phyloP scores from a whole-genome alignment of 2,113 vertebrate species.

The Galeopterus variegatus region DNA sequence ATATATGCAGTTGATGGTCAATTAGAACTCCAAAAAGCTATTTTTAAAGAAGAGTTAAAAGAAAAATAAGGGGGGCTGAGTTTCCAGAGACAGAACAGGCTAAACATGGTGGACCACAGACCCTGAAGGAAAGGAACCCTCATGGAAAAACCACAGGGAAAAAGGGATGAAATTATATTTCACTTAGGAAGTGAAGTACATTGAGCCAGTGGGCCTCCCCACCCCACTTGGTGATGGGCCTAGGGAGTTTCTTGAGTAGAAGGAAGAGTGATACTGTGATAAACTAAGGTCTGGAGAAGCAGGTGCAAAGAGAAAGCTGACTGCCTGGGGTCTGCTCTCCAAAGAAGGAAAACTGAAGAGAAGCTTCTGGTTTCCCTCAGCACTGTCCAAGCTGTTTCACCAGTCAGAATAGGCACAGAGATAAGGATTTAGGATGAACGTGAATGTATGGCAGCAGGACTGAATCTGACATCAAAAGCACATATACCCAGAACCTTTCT shows the following conservation, averaged over 20 bases:
- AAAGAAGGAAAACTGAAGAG: neutral
- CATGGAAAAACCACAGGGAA: neutral
- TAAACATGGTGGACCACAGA: neutral
- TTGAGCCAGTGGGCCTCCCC: fast-evolving
- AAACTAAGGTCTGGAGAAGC: neutral
- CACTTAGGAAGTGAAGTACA: neutral
- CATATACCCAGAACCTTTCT: neutral
- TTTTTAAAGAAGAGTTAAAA: neutral
- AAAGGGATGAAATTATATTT: neutral
- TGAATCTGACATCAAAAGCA: neutral
- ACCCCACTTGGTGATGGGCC: neutral
- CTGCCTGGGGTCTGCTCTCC: neutral
- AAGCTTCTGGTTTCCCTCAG: neutral
- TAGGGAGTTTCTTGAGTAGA: neutral
- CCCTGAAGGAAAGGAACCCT: neutral
- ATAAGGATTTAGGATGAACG: neutral
- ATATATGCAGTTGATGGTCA: neutral
- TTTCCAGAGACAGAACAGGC: neutral
- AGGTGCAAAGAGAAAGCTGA: neutral
- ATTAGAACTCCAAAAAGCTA: neutral
- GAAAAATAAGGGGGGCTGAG: neutral
- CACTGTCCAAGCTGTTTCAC: neutral
- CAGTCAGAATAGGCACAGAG: neutral
- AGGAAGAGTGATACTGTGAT: neutral
- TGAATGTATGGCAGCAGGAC: fast-evolving